Evolutionary conservation across 2,888 invertebrate species (phyloP).

Genomic region (Thereva unica): DNA sequence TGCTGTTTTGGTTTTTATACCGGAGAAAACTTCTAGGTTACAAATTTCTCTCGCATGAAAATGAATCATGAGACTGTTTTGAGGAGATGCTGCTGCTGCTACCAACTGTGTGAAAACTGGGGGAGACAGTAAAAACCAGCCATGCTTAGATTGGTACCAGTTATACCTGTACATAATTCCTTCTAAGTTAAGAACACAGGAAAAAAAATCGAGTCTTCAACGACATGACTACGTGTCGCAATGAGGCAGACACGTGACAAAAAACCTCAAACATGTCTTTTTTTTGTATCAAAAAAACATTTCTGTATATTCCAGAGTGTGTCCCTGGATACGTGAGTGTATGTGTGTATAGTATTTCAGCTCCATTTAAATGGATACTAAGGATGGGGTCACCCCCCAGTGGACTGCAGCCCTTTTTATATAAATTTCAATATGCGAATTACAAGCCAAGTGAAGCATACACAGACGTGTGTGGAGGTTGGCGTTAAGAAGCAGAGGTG

Average conservation of each 20-base stretch:
- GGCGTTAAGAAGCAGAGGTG: too few relatives aligned
- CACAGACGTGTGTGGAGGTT: background rate
- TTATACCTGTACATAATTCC: background rate
- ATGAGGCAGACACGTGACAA: constrained; percentile 41
- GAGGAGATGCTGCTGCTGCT: too few relatives aligned
- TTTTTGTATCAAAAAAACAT: constrained; percentile 9
- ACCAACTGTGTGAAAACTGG: too few relatives aligned
- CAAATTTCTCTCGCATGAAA: too few relatives aligned
- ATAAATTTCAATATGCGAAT: constrained; percentile 30
- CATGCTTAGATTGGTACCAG: too few relatives aligned
- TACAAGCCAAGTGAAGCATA: constrained; percentile 13
- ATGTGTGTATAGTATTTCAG: too few relatives aligned
- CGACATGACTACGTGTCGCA: constrained; percentile 40
- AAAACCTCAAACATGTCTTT: constrained; percentile 38
- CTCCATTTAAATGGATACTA: too few relatives aligned
- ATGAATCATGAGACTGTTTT: too few relatives aligned
- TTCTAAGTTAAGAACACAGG: constrained; percentile 8
- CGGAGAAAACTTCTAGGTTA: too few relatives aligned
- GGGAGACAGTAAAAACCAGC: too few relatives aligned
- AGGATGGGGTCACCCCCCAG: constrained; percentile 3
- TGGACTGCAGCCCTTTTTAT: constrained; percentile 17
- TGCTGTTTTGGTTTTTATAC: too few relatives aligned
- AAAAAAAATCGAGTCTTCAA: constrained; percentile 17
- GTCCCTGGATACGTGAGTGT: background rate
- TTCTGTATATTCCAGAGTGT: background rate